A percentile compares a stretch with the other conserved stretches of the same genome.
phyloP scores from a whole-genome alignment of 2,113 vertebrate genomes.

The Phylloscopus whistleri region DNA sequence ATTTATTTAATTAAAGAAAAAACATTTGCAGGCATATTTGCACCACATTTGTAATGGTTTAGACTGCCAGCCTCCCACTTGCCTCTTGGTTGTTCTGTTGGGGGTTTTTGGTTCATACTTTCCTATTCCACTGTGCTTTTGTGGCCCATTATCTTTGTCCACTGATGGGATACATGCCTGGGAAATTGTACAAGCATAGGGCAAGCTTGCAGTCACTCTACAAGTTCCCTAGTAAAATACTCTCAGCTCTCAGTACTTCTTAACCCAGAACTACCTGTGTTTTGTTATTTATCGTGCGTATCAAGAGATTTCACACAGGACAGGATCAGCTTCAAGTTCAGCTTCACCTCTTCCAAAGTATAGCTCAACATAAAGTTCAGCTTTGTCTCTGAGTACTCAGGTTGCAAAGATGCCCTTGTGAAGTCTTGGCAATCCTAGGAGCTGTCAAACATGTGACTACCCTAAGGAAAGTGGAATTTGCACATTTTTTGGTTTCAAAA shows the following conservation, averaged over 20 bases:
- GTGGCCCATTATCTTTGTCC: background rate
- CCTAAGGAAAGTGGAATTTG: background rate
- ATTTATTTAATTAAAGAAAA: background rate
- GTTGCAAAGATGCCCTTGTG: background rate
- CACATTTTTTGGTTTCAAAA: background rate
- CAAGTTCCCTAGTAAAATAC: background rate
- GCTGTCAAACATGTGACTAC: background rate
- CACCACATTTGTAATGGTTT: background rate
- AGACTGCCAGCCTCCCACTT: background rate
- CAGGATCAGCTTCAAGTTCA: background rate
- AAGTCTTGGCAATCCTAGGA: background rate
- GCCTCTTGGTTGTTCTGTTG: background rate
- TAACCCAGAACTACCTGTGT: background rate
- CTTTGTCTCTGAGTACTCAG: background rate
- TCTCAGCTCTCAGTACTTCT: background rate
- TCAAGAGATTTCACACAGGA: background rate
- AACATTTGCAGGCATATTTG: background rate
- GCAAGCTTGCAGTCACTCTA: background rate
- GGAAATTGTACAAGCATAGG: background rate
- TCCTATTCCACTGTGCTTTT: background rate
- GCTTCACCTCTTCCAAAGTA: background rate
- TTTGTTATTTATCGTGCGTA: background rate
- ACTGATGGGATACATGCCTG: background rate
- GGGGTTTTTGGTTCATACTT: background rate
- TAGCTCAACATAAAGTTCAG: background rate